Percentiles rank a stretch among this genome's conserved stretches.
Evolutionary conservation across 2,888 invertebrate genomes (phyloP).

Genomic region (Meta bourneti): DNA sequence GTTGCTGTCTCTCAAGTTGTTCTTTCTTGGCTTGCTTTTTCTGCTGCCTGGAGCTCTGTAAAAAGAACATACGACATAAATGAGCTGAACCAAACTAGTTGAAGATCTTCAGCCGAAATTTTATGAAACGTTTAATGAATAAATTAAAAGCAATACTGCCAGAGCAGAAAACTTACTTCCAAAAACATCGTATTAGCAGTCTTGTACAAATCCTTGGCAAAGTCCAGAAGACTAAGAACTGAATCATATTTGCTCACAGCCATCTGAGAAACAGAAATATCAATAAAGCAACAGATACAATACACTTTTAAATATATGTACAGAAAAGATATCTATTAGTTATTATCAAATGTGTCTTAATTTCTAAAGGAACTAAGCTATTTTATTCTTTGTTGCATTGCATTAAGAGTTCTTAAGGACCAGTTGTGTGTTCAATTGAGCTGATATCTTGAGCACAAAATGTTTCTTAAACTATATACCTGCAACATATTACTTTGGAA

Average conservation of each 20-base stretch:
- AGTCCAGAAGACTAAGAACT: slow-evolving; percentile 91
- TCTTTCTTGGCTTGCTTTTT: slow-evolving; percentile 94
- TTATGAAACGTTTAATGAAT: too few relatives aligned
- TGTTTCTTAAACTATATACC: too few relatives aligned
- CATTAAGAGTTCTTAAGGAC: too few relatives aligned
- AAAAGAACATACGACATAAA: not conserved
- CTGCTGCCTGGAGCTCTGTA: slow-evolving; percentile 87
- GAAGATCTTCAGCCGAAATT: not conserved
- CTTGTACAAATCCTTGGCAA: slow-evolving; percentile 92
- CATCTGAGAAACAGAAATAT: slow-evolving; percentile 78
- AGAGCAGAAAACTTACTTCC: slow-evolving; percentile 81
- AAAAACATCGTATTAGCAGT: slow-evolving; percentile 88
- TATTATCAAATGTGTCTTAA: too few relatives aligned
- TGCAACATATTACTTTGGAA: too few relatives aligned
- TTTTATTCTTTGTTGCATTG: too few relatives aligned
- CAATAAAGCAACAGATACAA: not conserved
- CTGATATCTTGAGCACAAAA: too few relatives aligned
- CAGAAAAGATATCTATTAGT: too few relatives aligned
- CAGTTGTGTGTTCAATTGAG: too few relatives aligned
- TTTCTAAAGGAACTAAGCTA: too few relatives aligned
- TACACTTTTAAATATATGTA: not conserved
- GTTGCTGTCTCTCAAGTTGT: slow-evolving; percentile 88
- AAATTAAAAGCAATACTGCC: not conserved
- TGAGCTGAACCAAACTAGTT: not conserved
- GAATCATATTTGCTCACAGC: slow-evolving; percentile 95